Percentiles rank a stretch among this genome's conserved stretches.
Evolutionary conservation across 30 jellyfish, hydroid and myxozoan species (phyloP).

Genomic region (Morbakka virulenta): DNA sequence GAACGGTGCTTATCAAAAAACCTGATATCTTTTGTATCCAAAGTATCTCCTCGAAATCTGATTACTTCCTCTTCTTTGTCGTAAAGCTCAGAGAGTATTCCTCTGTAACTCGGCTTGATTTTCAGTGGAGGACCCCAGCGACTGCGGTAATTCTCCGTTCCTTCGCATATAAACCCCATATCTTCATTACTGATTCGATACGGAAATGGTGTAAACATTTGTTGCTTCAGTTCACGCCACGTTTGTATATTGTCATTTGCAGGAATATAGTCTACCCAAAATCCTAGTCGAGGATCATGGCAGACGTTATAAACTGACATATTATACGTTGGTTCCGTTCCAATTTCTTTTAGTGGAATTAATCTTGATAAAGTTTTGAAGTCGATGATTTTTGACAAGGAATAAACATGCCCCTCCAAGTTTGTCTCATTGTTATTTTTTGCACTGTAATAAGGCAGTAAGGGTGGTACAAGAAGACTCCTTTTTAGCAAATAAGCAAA

Average conservation of each 20-base stretch:
- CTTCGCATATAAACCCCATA: slow-evolving; percentile 69
- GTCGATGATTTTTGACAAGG: slow-evolving; percentile 59
- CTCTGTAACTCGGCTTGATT: slow-evolving; percentile 68
- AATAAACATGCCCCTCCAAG: not conserved
- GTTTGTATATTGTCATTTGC: slow-evolving; percentile 74
- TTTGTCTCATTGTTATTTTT: not conserved
- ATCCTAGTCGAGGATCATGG: slow-evolving; percentile 84
- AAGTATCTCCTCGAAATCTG: slow-evolving; percentile 76
- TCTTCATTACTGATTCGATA: slow-evolving; percentile 35
- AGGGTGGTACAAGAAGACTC: slow-evolving; percentile 77
- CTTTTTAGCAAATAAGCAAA: slow-evolving; percentile 72
- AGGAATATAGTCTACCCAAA: slow-evolving; percentile 93
- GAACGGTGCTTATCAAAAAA: slow-evolving; percentile 73
- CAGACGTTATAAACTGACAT: slow-evolving; percentile 48
- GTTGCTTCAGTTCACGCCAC: slow-evolving; percentile 79
- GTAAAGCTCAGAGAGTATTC: slow-evolving; percentile 73
- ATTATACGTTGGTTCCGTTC: not conserved
- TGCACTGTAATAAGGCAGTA: slow-evolving; percentile 7
- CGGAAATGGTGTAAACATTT: slow-evolving; percentile 75
- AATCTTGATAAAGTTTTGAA: slow-evolving; percentile 49
- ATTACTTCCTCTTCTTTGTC: slow-evolving; percentile 66
- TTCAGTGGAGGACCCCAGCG: slow-evolving; percentile 96
- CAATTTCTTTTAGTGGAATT: slow-evolving; percentile 22
- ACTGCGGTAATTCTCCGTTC: slow-evolving; percentile 63
- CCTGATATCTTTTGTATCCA: slow-evolving; percentile 71